Conservation (phyloP, 2,797 vertebrate genomes). For the Hypotaenidia philippensis region DNA sequence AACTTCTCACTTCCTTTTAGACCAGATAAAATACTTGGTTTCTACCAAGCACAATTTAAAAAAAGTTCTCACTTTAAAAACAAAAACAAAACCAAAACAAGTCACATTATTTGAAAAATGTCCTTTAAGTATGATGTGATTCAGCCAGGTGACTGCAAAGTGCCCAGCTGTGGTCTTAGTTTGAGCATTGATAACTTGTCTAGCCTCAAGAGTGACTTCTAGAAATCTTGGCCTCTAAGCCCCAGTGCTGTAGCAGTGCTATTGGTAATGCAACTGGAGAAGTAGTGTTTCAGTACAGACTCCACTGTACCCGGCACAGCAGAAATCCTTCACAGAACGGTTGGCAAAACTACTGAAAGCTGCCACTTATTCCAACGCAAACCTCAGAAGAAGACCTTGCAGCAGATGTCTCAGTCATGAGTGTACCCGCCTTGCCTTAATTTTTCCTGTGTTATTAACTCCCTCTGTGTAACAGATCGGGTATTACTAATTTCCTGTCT, state of each 20-base stretch:
- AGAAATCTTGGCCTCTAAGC: neutral
- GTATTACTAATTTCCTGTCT: neutral
- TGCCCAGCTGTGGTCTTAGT: neutral
- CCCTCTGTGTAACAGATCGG: neutral
- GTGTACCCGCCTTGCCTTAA: neutral
- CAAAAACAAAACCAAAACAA: too few species aligned
- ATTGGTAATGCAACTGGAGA: neutral
- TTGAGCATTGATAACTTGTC: neutral
- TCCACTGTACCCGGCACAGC: neutral
- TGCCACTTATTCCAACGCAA: neutral
- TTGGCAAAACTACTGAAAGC: neutral
- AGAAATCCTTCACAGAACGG: neutral
- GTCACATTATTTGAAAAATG: neutral
- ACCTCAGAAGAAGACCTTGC: neutral
- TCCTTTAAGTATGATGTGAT: neutral
- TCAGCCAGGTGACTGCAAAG: neutral
- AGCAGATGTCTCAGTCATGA: neutral
- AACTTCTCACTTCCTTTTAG: neutral
- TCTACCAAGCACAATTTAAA: neutral
- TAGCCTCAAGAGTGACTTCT: neutral
- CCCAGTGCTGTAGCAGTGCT: neutral
- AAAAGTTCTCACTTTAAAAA: neutral
- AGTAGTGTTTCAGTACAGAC: neutral
- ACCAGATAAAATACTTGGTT: neutral
- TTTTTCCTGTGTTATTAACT: neutral